These are phyloP conservation scores for Ptychodera flava DNA, from an alignment of 35 echinoderm and acorn worm species.

Conservation along the genomic window DNA sequence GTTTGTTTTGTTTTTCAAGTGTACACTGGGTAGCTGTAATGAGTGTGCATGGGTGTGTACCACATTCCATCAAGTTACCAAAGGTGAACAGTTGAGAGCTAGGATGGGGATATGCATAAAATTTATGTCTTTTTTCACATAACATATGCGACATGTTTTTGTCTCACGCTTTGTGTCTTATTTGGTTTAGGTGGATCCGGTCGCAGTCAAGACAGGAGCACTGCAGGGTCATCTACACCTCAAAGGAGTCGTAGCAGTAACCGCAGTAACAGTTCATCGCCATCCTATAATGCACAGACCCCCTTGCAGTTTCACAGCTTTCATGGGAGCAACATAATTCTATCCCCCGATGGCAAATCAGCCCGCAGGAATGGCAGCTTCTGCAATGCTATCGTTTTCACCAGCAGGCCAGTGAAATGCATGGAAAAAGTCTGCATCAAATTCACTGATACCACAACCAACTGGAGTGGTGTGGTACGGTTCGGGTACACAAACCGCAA, in stretches of 20 bases:
- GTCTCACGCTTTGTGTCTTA: too few species aligned
- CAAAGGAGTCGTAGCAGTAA: background rate
- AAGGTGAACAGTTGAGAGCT: too few species aligned
- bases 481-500: conserved; percentile 82
- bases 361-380: conserved; percentile 68
- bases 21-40: too few species aligned
- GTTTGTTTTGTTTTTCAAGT: too few species aligned
- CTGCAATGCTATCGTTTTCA: conserved; percentile 94
- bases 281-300: background rate
- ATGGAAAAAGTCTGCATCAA: conserved; percentile 45
- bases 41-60: too few species aligned
- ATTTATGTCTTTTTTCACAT: too few species aligned
- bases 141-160: too few species aligned
- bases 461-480: conserved; percentile 90
- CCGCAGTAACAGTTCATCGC: background rate
- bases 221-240: background rate
- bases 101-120: too few species aligned
- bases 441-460: conserved; percentile 25
- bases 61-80: too few species aligned
- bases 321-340: conserved; percentile 78
- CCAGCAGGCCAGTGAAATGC: conserved; percentile 43
- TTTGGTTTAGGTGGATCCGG: background rate
- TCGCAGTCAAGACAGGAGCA: background rate
- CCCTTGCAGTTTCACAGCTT: conserved; percentile 61
- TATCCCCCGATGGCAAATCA: conserved; percentile 49